Conservation (phyloP, 2,888 invertebrate species). For the Bimastos eiseni region DNA sequence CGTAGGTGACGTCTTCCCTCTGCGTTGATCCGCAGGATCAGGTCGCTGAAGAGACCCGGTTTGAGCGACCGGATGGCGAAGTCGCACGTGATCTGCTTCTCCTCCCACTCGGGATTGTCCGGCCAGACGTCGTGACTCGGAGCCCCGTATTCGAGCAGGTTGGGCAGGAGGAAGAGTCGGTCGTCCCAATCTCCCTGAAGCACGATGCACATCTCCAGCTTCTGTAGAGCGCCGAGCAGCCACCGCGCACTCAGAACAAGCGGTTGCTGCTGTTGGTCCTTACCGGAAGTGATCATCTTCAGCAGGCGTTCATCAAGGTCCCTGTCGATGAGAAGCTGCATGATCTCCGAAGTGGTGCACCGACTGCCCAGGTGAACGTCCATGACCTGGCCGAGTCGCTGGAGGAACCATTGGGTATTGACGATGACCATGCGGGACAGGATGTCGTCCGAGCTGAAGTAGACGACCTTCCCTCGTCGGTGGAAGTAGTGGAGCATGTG, state of each 20-base stretch:
- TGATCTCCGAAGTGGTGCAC: conserved; percentile 36
- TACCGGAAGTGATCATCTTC: conserved; percentile 30
- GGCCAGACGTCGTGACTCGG: conserved; percentile 47
- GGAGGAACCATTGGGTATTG: conserved; percentile 46
- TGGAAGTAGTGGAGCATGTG: conserved; percentile 46
- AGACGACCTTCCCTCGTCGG: conserved; percentile 45
- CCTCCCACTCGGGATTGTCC: conserved; percentile 48
- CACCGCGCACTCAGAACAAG: conserved; percentile 33
- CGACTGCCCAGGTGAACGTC: conserved; percentile 40
- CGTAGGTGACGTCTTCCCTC: conserved; percentile 44
- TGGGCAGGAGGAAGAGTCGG: conserved; percentile 41
- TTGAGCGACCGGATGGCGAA: conserved; percentile 41
- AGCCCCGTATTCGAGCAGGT: conserved; percentile 44
- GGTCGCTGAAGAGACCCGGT: conserved; percentile 44
- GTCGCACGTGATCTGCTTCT: conserved; percentile 47
- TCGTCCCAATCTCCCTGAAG: conserved; percentile 33
- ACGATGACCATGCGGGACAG: conserved; percentile 45
- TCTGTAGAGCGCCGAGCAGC: conserved; percentile 45
- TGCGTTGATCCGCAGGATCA: conserved; percentile 41
- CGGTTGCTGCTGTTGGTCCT: conserved; percentile 13
- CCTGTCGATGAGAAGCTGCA: conserved; percentile 40
- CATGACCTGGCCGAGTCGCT: conserved; percentile 39
- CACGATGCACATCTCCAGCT: conserved; percentile 45
- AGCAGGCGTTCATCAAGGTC: conserved; percentile 43
- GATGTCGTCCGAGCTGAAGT: conserved; percentile 43